Base-by-base conservation (phyloP, 2,113 vertebrate genomes). In the Syngnathus typhle region DNA sequence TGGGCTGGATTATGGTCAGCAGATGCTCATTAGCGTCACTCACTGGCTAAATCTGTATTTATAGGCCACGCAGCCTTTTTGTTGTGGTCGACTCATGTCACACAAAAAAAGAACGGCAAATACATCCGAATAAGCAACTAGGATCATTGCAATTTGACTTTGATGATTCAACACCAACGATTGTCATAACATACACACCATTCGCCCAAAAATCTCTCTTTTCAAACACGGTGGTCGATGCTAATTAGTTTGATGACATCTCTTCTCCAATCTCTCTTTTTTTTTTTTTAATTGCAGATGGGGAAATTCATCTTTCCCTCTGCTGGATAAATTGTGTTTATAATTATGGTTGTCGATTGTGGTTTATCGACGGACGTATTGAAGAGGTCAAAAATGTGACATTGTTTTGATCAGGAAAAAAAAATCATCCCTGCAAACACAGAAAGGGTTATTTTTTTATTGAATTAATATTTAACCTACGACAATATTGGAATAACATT, bases 1-100 rank as follows among this genome's bases (percentile, higher is more conserved):
- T 88, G 77, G 68, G 60, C 61, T 77, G 82, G 84, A 88, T 89
- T 88, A 83, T 87, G 66, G 64, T 78, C 75, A 88, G 69, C 80
- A 84, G 76, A 78, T 84, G 83, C 79, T 83, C 81, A 85, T 84
- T 89, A 85, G 3, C 27, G 27, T 32, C 51, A 84, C 74, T 70
- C 80, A 71, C 64, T 81, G 80, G 83, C 83, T n/a, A n/a, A n/a
- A 83, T 86, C 80, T 87, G 84, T 77, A 84, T 85, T 85, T 86
- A 82, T 72, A 9, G 72, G 72, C 68, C 72, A 85, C 27, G 27
- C 2, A 32, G 27, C 27, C 27, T 86, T 86, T 82, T 73, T 80
- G 81, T 86, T 65, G 64, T 47, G 69, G 64, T 72, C n/a, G 58
- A 72, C 69, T 61, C 38, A 69, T 65, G 67, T 60, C 65, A 64